Conservation (phyloP, 2,113 vertebrate species). For the Pleuronectes platessa region DNA sequence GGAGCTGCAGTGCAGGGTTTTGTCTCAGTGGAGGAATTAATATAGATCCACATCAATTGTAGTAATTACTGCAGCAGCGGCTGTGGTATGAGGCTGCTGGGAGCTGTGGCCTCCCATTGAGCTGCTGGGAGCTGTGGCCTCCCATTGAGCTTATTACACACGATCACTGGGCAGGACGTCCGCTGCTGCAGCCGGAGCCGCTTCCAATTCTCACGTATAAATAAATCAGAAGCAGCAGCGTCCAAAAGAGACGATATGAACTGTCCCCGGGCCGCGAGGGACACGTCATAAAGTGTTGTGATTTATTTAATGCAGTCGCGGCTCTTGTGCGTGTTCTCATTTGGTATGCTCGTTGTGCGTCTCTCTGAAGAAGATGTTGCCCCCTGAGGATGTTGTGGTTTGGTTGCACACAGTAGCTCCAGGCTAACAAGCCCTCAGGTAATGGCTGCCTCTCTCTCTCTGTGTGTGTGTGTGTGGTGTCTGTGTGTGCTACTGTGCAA, state of each 20-base stretch:
- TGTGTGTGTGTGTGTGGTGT: not conserved
- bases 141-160: slow-evolving; percentile 57
- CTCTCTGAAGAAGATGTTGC: not conserved
- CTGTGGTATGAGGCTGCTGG: slow-evolving; percentile 36
- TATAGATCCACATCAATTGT: slow-evolving; percentile 52
- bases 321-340: not conserved
- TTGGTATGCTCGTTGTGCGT: slow-evolving; percentile 6
- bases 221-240: slow-evolving; percentile 54
- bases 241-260: slow-evolving; percentile 57
- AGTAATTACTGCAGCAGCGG: slow-evolving; percentile 58
- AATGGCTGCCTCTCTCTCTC: not conserved
- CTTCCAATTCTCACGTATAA: slow-evolving; percentile 44
- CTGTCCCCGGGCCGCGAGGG: slow-evolving; percentile 10
- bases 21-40: slow-evolving; percentile 56
- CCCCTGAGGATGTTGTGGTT: not conserved
- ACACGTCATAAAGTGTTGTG: slow-evolving; percentile 2
- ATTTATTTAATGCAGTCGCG: slow-evolving; percentile 36
- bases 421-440: not conserved
- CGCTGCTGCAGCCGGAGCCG: slow-evolving; percentile 9
- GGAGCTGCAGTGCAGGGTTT: not conserved
- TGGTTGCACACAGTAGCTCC: not conserved
- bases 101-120: slow-evolving; percentile 43
- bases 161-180: slow-evolving; percentile 10
- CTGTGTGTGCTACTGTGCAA: not conserved
- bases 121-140: slow-evolving; percentile 45